Percentiles rank a stretch among this genome's conserved stretches.
Evolutionary conservation across 1,140 invertebrate species (phyloP).

Genomic region (Drosophila burlai): DNA sequence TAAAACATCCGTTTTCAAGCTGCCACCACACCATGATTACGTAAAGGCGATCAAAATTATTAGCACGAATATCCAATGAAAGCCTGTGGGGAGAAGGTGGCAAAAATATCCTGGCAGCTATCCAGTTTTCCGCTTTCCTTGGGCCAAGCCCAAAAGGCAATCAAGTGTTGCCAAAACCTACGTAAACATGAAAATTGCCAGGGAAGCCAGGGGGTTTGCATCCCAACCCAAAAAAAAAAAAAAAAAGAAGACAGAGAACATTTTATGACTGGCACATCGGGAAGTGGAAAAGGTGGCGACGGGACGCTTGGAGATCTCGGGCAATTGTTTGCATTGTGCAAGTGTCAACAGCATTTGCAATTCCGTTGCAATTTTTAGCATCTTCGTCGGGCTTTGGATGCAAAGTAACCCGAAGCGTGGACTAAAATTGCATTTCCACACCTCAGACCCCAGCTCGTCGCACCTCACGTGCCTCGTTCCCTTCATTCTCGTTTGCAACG

Average conservation of each 20-base stretch:
- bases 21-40: slow-evolving; percentile 1
- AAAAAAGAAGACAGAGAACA: background rate
- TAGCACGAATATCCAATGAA: slow-evolving; percentile 3
- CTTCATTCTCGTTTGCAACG: slow-evolving; percentile 8
- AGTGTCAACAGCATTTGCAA: slow-evolving; percentile 83
- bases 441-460: background rate
- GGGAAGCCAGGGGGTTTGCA: slow-evolving; percentile 9
- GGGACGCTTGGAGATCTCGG: slow-evolving; percentile 25
- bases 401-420: slow-evolving; percentile 45
- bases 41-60: slow-evolving; percentile 36
- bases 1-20: slow-evolving; percentile 1
- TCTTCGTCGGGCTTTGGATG: slow-evolving; percentile 57
- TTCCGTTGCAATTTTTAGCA: slow-evolving; percentile 79
- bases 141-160: slow-evolving; percentile 69
- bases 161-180: slow-evolving; percentile 78
- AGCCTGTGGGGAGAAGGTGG: slow-evolving; percentile 1
- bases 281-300: background rate
- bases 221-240: background rate
- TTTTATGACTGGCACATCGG: slow-evolving; percentile 30
- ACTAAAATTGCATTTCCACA: slow-evolving; percentile 30
- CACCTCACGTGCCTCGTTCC: slow-evolving; percentile 1
- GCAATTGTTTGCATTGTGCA: slow-evolving; percentile 81
- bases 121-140: slow-evolving; percentile 31
- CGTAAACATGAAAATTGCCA: slow-evolving; percentile 75
- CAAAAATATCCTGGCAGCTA: slow-evolving; percentile 32